A percentile compares a stretch with the other conserved stretches of the same genome.
These are phyloP conservation scores for Anagrus nilaparvatae DNA, from an alignment of 1,140 invertebrate species.

Conservation along the genomic window DNA sequence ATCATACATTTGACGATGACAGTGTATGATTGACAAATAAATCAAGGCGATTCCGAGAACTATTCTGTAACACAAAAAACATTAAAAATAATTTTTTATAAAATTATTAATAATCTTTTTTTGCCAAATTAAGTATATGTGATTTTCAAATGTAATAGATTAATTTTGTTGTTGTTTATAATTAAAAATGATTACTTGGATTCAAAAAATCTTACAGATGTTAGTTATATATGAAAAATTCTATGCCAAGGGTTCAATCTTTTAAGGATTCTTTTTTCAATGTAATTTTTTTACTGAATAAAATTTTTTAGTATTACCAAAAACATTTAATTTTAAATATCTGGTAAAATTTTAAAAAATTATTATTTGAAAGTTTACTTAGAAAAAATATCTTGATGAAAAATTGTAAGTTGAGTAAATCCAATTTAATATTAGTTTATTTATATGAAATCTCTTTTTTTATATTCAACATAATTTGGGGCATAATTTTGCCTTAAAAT, in stretches of 20 bases:
- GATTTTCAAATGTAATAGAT: not conserved
- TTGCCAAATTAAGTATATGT: too few relatives aligned
- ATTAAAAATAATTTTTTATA: conserved; percentile 15
- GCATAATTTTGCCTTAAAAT: conserved; percentile 12
- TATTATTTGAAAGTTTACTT: conserved; percentile 3
- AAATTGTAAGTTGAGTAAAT: not conserved
- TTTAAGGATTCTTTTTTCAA: too few relatives aligned
- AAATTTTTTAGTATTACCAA: too few relatives aligned
- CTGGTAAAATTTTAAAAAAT: too few relatives aligned
- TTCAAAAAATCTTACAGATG: too few relatives aligned
- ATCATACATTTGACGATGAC: conserved; percentile 78
- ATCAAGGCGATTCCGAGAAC: conserved; percentile 65
- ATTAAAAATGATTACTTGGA: too few relatives aligned
- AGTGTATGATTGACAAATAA: conserved; percentile 77
- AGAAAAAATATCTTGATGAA: conserved; percentile 12
- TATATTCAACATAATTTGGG: conserved; percentile 16
- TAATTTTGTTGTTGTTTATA: not conserved
- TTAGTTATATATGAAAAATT: too few relatives aligned
- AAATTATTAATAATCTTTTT: too few relatives aligned
- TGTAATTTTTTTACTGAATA: too few relatives aligned
- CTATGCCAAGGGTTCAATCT: too few relatives aligned
- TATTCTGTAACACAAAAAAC: conserved; percentile 46
- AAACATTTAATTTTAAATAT: too few relatives aligned
- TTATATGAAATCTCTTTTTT: not conserved
- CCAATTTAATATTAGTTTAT: not conserved